These are phyloP conservation scores for Sarcophaga rosellei DNA, from an alignment of 2,888 invertebrate species.

Conservation along the genomic window DNA sequence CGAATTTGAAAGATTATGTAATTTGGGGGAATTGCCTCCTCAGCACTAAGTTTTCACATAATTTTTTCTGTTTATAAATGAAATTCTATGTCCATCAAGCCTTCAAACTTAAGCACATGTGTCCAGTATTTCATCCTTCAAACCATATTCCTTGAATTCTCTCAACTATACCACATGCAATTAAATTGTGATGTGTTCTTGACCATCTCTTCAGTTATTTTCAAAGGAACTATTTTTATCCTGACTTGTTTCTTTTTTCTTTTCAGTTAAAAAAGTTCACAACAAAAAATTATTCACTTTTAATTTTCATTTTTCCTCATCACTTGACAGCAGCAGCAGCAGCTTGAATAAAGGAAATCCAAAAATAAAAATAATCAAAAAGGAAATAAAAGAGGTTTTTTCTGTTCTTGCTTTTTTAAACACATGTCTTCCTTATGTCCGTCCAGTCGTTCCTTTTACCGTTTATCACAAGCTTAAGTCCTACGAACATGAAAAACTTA, in stretches of 20 bases:
- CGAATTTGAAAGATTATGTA: too few species aligned
- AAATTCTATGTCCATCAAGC: slow-evolving; percentile 53
- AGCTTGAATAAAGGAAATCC: background rate
- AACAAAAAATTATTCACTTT: slow-evolving; percentile 53
- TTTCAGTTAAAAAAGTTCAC: slow-evolving; percentile 36
- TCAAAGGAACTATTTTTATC: background rate
- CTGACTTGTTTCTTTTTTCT: slow-evolving; percentile 16
- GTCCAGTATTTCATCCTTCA: background rate
- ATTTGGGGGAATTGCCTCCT: too few species aligned
- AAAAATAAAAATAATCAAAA: slow-evolving; percentile 31
- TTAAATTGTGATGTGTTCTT: slow-evolving; percentile 38
- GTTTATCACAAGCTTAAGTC: background rate
- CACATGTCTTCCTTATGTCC: slow-evolving; percentile 55
- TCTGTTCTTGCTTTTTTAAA: slow-evolving; percentile 43
- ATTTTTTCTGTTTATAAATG: background rate
- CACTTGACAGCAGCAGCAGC: slow-evolving; percentile 13
- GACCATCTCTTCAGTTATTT: background rate
- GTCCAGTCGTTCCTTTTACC: background rate
- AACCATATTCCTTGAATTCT: background rate
- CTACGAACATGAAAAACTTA: slow-evolving; percentile 33
- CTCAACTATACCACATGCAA: background rate
- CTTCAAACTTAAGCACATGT: slow-evolving; percentile 48
- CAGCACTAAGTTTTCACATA: background rate
- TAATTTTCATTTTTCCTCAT: slow-evolving; percentile 58
- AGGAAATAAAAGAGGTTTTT: slow-evolving; percentile 34